phyloP scores from a whole-genome alignment of 2,113 vertebrate genomes.

The Prolemur simus region DNA sequence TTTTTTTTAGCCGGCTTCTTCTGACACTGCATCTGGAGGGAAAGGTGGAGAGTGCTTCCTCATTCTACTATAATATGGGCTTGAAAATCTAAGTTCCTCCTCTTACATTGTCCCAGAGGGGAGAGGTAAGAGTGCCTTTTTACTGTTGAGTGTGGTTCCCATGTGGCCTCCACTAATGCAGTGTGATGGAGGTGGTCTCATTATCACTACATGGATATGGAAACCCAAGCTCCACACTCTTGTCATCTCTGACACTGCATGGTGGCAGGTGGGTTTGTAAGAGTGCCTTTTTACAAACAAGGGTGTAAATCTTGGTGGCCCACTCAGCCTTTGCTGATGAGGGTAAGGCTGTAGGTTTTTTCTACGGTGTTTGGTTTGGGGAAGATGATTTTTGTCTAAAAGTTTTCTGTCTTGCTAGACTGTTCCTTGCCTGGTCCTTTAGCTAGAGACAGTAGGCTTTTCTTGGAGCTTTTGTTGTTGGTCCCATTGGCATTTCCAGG shows the following conservation, averaged over 20 bases:
- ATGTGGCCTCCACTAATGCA: background rate
- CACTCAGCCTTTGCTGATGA: background rate
- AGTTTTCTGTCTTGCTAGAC: background rate
- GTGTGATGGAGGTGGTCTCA: fast-evolving
- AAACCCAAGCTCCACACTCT: background rate
- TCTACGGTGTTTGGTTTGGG: background rate
- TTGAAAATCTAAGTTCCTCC: background rate
- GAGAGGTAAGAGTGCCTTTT: background rate
- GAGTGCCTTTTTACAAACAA: background rate
- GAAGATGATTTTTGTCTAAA: background rate
- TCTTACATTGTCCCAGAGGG: background rate
- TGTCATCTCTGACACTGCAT: background rate
- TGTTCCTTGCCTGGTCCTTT: background rate
- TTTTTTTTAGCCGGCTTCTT: background rate
- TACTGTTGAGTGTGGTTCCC: background rate
- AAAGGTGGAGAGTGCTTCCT: background rate
- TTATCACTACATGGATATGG: background rate
- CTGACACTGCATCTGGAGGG: background rate
- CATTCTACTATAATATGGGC: background rate
- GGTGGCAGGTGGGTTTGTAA: background rate
- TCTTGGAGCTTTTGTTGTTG: background rate
- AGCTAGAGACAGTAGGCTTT: background rate
- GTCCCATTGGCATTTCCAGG: background rate
- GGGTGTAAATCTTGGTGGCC: background rate
- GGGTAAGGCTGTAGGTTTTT: background rate